Evolutionary conservation across 35 echinoderm and acorn worm species (phyloP).

Genomic region (Stichopus chloronotus): DNA sequence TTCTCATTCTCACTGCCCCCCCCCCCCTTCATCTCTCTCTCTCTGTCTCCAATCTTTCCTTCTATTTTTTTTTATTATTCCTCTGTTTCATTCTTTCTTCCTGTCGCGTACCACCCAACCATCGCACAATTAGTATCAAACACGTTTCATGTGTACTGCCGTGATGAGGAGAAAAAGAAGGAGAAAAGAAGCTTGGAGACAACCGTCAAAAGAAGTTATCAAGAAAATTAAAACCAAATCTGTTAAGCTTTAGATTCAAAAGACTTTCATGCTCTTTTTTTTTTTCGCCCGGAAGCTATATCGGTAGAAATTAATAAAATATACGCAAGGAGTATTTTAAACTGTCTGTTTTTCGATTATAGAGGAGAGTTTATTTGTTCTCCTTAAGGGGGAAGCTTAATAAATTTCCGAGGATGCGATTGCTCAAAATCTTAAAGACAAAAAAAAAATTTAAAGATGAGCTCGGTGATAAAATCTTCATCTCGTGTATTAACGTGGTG

Average conservation of each 20-base stretch:
- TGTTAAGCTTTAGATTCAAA: slow-evolving; percentile 15
- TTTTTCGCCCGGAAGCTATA: slow-evolving; percentile 23
- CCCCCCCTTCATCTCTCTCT: neutral
- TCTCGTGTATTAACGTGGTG: slow-evolving; percentile 9
- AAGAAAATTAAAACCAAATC: slow-evolving; percentile 47
- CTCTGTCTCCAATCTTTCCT: neutral
- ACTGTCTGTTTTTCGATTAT: slow-evolving; percentile 36
- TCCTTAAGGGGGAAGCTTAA: slow-evolving; percentile 35
- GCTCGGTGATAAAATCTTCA: slow-evolving; percentile 19
- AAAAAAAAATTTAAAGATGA: neutral
- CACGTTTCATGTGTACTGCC: neutral
- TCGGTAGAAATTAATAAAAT: slow-evolving; percentile 49
- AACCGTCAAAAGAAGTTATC: slow-evolving; percentile 27
- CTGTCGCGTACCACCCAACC: neutral
- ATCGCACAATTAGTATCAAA: slow-evolving; percentile 22
- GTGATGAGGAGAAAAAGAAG: neutral
- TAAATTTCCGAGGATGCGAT: slow-evolving; percentile 33
- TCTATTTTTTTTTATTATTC: neutral
- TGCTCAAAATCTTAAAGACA: slow-evolving; percentile 19
- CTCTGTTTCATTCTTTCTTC: neutral
- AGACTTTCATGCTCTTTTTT: slow-evolving; percentile 36
- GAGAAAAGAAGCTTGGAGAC: neutral
- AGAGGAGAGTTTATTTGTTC: slow-evolving; percentile 28
- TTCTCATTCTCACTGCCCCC: no score
- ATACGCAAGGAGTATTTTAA: slow-evolving; percentile 22